A percentile compares a stretch with the other conserved stretches of the same genome.
phyloP scores from a whole-genome alignment of 2,888 invertebrate genomes.

The Mythimna lalbum region DNA sequence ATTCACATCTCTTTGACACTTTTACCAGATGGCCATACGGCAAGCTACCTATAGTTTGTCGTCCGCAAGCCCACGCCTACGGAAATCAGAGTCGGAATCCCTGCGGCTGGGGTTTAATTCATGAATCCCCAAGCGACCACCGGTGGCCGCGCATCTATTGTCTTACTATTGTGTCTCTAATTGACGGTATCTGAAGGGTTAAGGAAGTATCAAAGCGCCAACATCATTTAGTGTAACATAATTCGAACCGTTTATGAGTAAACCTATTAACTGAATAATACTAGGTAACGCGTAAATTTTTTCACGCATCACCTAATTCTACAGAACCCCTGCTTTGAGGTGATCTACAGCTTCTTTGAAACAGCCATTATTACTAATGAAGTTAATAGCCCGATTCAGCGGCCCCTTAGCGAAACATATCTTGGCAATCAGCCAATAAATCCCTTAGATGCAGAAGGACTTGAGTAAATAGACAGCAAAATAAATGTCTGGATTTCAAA shows the following conservation, averaged over 20 bases:
- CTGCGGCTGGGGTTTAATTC: too few relatives aligned
- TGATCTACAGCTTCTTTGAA: slow-evolving; percentile 16
- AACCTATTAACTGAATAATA: background rate
- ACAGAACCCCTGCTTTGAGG: background rate
- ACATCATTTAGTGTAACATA: background rate
- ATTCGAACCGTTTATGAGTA: background rate
- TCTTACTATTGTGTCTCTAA: too few relatives aligned
- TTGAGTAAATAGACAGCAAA: slow-evolving; percentile 11
- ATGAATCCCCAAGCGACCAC: too few relatives aligned
- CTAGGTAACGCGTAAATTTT: background rate
- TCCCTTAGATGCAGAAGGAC: slow-evolving; percentile 12
- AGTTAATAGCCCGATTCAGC: slow-evolving; percentile 20
- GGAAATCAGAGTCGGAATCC: too few relatives aligned
- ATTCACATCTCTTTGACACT: too few relatives aligned
- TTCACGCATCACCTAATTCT: background rate
- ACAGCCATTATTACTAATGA: slow-evolving; percentile 11
- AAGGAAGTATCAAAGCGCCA: background rate
- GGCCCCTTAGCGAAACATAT: slow-evolving; percentile 17
- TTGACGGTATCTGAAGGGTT: too few relatives aligned
- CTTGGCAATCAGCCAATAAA: slow-evolving; percentile 35
- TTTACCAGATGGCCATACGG: too few relatives aligned
- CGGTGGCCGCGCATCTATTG: too few relatives aligned
- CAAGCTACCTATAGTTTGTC: too few relatives aligned
- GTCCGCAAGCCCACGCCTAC: too few relatives aligned
- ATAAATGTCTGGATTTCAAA: slow-evolving; percentile 41